Percentiles rank a stretch among this genome's conserved stretches.
phyloP scores from a whole-genome alignment of 1,140 invertebrate species.

The Ostrea denselamellosa region DNA sequence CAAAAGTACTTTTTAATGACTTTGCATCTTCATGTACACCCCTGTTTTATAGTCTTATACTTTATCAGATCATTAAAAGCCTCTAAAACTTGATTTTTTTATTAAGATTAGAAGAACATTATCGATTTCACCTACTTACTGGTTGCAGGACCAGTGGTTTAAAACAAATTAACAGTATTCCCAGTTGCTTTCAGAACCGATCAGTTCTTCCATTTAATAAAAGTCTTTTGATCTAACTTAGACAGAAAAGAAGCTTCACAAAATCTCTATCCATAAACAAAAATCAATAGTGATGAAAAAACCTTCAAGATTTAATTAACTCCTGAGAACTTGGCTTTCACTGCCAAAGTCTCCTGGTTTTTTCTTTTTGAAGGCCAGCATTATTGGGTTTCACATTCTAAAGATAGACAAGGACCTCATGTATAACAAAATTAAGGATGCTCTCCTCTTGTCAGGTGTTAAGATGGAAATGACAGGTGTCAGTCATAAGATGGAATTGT shows the following conservation, averaged over 20 bases:
- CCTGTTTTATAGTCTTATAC: not conserved
- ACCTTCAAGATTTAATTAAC: conserved; percentile 38
- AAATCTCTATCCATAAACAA: conserved; percentile 30
- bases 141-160: not conserved
- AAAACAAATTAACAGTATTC: conserved; percentile 18
- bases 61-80: conserved; percentile 25
- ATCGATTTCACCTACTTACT: conserved; percentile 6
- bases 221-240: conserved; percentile 26
- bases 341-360: not conserved
- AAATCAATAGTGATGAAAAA: conserved; percentile 34
- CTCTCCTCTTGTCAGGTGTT: not conserved
- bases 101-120: conserved; percentile 12
- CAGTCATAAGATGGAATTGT: not conserved
- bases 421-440: conserved; percentile 9
- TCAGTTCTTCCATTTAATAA: conserved; percentile 35
- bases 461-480: conserved; percentile 19
- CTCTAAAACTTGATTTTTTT: conserved; percentile 26
- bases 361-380: conserved; percentile 13
- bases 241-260: conserved; percentile 33
- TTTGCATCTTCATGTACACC: conserved; percentile 5
- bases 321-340: conserved; percentile 27
- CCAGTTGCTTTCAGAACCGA: conserved; percentile 30
- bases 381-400: not conserved
- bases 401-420: conserved; percentile 1
- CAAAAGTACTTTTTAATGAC: conserved; percentile 15